Percentiles rank a stretch among this genome's conserved stretches.
Conservation (phyloP, 2,888 invertebrate genomes). For the Himalopsyche tibetana region DNA sequence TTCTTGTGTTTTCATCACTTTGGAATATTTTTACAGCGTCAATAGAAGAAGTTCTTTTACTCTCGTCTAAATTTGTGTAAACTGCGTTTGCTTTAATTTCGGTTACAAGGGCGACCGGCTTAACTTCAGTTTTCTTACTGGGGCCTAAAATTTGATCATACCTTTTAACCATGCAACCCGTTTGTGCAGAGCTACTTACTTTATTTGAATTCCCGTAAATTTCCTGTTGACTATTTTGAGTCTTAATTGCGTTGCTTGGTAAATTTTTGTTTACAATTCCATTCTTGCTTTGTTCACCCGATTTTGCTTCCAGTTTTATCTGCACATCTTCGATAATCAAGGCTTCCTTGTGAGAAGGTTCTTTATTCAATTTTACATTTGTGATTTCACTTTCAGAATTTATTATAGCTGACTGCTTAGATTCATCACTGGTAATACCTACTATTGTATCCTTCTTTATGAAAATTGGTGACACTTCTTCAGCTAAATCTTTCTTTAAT, state of each 20-base stretch:
- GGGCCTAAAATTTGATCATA: conserved; percentile 65
- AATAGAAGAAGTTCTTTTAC: conserved; percentile 66
- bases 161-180: conserved; percentile 74
- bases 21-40: conserved; percentile 52
- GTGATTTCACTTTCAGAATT: neutral
- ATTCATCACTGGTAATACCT: neutral
- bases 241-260: neutral
- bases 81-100: conserved; percentile 61
- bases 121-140: neutral
- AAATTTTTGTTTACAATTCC: neutral
- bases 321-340: neutral
- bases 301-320: neutral
- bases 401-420: neutral
- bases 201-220: conserved; percentile 69
- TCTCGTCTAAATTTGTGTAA: conserved; percentile 68
- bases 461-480: conserved; percentile 44
- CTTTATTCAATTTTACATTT: neutral
- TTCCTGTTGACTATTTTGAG: conserved; percentile 11
- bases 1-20: conserved; percentile 68
- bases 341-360: neutral
- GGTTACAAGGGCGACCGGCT: neutral
- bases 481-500: conserved; percentile 60
- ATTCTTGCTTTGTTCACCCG: neutral
- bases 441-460: neutral
- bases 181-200: conserved; percentile 79